Evolutionary conservation across 64 coral and sea anemone genomes (phyloP), one percentile per base, ranked within the genome.

Genomic region (Montipora sp.): DNA sequence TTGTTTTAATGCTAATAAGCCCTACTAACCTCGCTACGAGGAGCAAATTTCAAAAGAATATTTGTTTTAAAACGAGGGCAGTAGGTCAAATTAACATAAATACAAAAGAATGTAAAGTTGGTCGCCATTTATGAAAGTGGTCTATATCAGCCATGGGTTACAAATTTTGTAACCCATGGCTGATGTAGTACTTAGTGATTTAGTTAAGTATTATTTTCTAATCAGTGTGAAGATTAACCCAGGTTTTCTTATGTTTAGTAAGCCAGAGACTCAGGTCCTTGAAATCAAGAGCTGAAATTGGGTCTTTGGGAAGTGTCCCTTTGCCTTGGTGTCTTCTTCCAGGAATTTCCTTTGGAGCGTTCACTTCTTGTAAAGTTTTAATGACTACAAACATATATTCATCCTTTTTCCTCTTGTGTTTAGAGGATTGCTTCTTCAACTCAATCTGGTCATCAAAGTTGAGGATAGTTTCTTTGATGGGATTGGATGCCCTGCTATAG

Each of bases 251-350:
- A 13, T 68, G 18, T 18, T 88, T 88, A 2, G 4, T 88, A 49
- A 88, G 49, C 86, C 86, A 88, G 19, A 15, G 12, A 88, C 57
- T 75, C 5, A 88, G n/a, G 57, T 74, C 48, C 7, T 53, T 51
- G 75, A 88, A 88, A 36, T 88, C 47, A 2, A 88, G 86, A 27
- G 15, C 16, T 7, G 86, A 88, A 75, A 88, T 88, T 47, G 86
- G 86, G 48, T 88, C 86, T 36, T 88, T 88, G 18, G 86, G 86
- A 77, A 88, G 21, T 7, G 70, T 55, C 27, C 86, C 86, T 55
- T 77, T 88, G 15, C 69, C 72, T 6, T 49, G 13, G 44, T 88
- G 86, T 88, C 46, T 14, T 44, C 86, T 48, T 7, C 86, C 86
- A 59, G 86, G 20, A 55, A 88, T 59, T 88, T 77, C 86, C 15